Evolutionary conservation across 2,888 invertebrate genomes (phyloP).

Genomic region (Hemistola chrysoprasaria): DNA sequence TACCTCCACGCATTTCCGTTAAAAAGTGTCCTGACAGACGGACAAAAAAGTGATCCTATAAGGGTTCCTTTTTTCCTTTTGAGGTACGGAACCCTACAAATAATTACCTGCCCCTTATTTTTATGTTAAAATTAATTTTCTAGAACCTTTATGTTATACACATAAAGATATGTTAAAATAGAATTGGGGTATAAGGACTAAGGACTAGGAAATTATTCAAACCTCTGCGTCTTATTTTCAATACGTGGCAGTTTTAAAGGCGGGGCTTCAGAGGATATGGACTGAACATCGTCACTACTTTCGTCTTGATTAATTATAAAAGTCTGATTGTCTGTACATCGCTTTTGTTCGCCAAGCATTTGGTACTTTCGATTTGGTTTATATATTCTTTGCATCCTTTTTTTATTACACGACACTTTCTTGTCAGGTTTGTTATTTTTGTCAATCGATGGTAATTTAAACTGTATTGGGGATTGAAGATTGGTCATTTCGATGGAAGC

Average conservation of each 20-base stretch:
- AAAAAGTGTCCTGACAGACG: too few relatives aligned
- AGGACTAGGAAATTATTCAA: constrained; percentile 40
- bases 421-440: constrained; percentile 55
- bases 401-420: constrained; percentile 46
- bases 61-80: too few relatives aligned
- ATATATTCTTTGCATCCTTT: constrained; percentile 49
- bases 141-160: too few relatives aligned
- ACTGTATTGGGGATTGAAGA: constrained; percentile 22
- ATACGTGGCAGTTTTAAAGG: constrained; percentile 73
- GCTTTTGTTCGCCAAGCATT: constrained; percentile 56
- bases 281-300: constrained; percentile 57
- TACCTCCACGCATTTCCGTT: too few relatives aligned
- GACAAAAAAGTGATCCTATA: too few relatives aligned
- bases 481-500: constrained; percentile 14
- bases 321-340: constrained; percentile 55
- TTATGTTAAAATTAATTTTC: too few relatives aligned
- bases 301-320: constrained; percentile 58
- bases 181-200: constrained; percentile 1
- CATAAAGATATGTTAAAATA: too few relatives aligned
- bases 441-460: constrained; percentile 63
- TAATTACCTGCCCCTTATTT: too few relatives aligned
- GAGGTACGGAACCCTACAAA: too few relatives aligned
- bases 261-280: constrained; percentile 60
- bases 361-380: constrained; percentile 55
- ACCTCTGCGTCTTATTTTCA: constrained; percentile 60